These are phyloP conservation scores for Pseudochaenichthys georgianus DNA, from an alignment of 2,797 vertebrate species.

Conservation along the genomic window DNA sequence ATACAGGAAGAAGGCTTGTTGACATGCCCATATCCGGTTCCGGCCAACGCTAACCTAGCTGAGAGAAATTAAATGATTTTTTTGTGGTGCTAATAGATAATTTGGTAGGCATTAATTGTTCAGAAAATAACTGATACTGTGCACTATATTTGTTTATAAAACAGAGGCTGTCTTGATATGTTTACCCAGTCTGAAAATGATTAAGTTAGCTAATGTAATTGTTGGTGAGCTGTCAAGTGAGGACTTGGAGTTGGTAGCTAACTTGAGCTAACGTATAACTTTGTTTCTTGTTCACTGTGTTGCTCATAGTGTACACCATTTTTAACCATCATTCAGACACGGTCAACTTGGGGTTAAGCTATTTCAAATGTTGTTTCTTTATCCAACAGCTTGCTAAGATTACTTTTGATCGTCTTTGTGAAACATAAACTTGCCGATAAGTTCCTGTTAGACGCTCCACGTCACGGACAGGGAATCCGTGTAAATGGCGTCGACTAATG, in stretches of 20 bases:
- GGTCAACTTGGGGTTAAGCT: rapidly evolving
- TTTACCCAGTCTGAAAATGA: background rate
- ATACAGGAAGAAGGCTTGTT: constrained; percentile 63
- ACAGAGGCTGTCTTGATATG: rapidly evolving
- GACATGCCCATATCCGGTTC: constrained; percentile 50
- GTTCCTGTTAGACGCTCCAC: background rate
- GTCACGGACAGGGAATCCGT: background rate
- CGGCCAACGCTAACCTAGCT: constrained; percentile 19
- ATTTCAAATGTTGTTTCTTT: background rate
- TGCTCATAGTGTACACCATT: background rate
- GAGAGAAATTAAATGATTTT: constrained; percentile 36
- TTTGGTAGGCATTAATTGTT: constrained; percentile 24
- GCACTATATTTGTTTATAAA: rapidly evolving
- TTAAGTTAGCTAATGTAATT: background rate
- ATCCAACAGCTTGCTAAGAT: background rate
- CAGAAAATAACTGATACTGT: background rate
- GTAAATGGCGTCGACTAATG: constrained; percentile 86
- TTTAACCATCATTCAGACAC: rapidly evolving
- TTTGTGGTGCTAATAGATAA: constrained; percentile 1
- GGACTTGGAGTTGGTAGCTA: constrained; percentile 28
- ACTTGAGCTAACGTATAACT: constrained; percentile 32
- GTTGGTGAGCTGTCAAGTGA: constrained; percentile 11
- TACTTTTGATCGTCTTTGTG: background rate
- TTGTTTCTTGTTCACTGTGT: background rate
- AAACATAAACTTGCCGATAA: background rate